These are phyloP conservation scores for Liodrosophila aerea DNA, from an alignment of 2,888 invertebrate species.

Conservation along the genomic window DNA sequence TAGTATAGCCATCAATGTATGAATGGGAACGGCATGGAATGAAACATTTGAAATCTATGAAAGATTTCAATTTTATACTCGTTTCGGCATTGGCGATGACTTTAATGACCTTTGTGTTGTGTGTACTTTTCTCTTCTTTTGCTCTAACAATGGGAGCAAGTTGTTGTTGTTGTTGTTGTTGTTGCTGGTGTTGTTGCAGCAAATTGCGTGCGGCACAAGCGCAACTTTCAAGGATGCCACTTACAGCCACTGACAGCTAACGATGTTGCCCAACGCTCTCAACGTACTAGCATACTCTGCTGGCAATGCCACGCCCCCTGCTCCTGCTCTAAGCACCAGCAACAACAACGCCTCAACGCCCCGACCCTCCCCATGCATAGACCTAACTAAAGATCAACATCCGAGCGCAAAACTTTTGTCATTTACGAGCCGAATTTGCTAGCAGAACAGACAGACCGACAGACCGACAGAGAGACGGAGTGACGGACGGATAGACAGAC, in stretches of 20 bases:
- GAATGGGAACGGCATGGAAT: no score
- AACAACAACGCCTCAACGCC: neutral
- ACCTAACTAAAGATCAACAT: constrained; percentile 70
- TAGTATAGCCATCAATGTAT: no score
- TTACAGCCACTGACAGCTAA: constrained; percentile 72
- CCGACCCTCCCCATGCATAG: constrained; percentile 7
- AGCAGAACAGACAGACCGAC: constrained; percentile 19
- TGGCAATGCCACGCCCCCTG: constrained; percentile 23
- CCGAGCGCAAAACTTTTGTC: constrained; percentile 70
- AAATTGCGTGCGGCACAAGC: constrained; percentile 71
- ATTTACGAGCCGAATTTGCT: constrained; percentile 71
- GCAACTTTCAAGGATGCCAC: constrained; percentile 75
- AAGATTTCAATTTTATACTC: constrained; percentile 21
- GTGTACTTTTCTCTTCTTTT: constrained; percentile 4
- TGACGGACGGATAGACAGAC: neutral
- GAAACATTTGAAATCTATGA: constrained; percentile 1
- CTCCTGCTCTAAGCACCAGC: neutral
- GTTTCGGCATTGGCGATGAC: constrained; percentile 9
- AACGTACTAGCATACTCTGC: constrained; percentile 30
- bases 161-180: constrained; percentile 7
- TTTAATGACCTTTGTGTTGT: constrained; percentile 19
- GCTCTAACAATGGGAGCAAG: constrained; percentile 18
- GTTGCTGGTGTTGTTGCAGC: constrained; percentile 38
- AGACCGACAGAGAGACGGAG: neutral
- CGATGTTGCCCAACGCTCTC: constrained; percentile 65